Evolutionary conservation across 2,113 vertebrate species (phyloP).

Genomic region (Saimiri boliviensis): DNA sequence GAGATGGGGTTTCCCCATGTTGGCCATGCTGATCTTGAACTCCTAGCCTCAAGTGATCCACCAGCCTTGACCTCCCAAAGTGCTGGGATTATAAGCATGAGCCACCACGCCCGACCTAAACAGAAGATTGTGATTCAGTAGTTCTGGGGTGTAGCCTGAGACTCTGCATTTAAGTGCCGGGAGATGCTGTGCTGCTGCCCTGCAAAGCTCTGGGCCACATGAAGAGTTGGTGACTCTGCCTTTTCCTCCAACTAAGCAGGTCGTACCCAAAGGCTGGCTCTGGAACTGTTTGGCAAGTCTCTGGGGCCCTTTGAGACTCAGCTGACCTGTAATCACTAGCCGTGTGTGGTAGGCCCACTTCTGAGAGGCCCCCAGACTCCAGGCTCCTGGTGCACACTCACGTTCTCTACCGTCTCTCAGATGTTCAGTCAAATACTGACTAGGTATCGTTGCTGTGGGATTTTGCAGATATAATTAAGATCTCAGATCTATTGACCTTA

Average conservation of each 20-base stretch:
- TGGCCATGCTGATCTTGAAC: too few relatives aligned
- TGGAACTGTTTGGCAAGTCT: not conserved
- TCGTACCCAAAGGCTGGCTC: not conserved
- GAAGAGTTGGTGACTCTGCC: not conserved
- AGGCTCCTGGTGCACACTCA: not conserved
- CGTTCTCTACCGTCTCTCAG: not conserved
- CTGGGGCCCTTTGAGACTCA: not conserved
- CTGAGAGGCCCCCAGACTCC: not conserved
- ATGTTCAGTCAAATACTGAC: not conserved
- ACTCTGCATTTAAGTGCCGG: fast-evolving
- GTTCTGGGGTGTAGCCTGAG: not conserved
- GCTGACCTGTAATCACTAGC: not conserved
- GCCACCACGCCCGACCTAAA: too few relatives aligned
- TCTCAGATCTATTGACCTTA: not conserved
- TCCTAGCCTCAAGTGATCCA: too few relatives aligned
- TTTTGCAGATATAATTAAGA: not conserved
- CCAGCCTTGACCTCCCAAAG: too few relatives aligned
- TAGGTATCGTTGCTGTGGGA: not conserved
- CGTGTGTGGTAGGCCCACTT: not conserved
- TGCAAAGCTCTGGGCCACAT: not conserved
- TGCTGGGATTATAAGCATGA: too few relatives aligned
- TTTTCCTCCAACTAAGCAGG: not conserved
- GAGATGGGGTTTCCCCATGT: too few relatives aligned
- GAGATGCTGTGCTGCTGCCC: not conserved
- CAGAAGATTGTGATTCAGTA: not conserved